Evolutionary conservation across 2,797 vertebrate species (phyloP), one percentile per base, ranked within the genome.

Genomic region (Bradypodion pumilum): DNA sequence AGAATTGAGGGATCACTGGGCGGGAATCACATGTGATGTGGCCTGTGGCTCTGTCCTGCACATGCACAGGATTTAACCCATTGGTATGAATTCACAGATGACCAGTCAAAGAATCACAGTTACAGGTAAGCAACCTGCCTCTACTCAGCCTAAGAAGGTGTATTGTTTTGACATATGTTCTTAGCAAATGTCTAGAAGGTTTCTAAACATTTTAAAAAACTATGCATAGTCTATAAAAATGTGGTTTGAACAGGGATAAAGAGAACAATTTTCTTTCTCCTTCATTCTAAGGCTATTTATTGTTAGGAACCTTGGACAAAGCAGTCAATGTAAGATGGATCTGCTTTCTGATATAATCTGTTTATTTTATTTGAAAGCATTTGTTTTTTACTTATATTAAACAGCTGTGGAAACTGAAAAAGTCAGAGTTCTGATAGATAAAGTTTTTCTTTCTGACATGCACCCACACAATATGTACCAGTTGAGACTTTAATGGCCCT

Each of bases 281-380:
- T 78, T 49, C n/a, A 10, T 66, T 60, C 77, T 52, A 80, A 84
- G 79, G 69, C 65, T 85, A 68, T 89, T 89, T 84, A 72, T 90
- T 86, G 40, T 72, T 72, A 87, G 86, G 76, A 78, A 0, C 1
- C 81, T 63, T 86, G 37, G 40, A 10, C 83, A 5, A 49, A 86
- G 23, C 69, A 74, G 37, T 42, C 80, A 74, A 56, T 82, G 82
- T 81, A 88, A 88, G 49, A 77, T 88, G 80, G 81, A 87, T 90
- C 86, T 52, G n/a, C n/a, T 46, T 46, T 46, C 44, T 46, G 5
- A 46, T 46, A 46, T 46, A 46, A n/a, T 46, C 44, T 46, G 9
- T 46, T 46, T 46, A 46, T 46, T 9, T 46, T 46, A 9, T 46
- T 46, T 44, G 9, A 46, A 46, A 46, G 44, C 44, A 46, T 46